A percentile compares a stretch with the other conserved stretches of the same genome.
phyloP scores from a whole-genome alignment of 2,113 vertebrate genomes.

The Platichthys flesus region DNA sequence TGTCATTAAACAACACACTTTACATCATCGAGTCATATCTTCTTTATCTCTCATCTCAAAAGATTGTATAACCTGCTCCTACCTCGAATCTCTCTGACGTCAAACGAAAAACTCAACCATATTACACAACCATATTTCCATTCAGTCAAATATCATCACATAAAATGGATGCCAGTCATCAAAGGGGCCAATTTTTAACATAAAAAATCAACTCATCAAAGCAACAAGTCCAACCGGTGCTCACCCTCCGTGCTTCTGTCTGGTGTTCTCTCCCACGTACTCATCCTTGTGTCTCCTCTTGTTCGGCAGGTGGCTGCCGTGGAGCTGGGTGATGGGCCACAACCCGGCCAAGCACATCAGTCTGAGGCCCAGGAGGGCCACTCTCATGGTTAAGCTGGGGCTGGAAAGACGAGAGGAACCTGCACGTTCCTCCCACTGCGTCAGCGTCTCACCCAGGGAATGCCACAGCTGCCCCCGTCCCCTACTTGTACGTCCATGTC shows the following conservation, averaged over 20 bases:
- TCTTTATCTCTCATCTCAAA: slow-evolving; percentile 14
- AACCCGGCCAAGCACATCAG: slow-evolving; percentile 79
- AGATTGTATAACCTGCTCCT: slow-evolving; percentile 22
- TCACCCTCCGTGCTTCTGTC: slow-evolving; percentile 79
- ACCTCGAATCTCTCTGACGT: slow-evolving; percentile 11
- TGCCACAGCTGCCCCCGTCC: slow-evolving; percentile 53
- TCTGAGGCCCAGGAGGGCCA: slow-evolving; percentile 72
- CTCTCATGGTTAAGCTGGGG: slow-evolving; percentile 72
- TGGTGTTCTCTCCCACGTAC: slow-evolving; percentile 66
- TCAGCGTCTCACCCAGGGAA: slow-evolving; percentile 57
- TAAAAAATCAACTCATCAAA: neutral
- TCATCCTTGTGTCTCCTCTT: slow-evolving; percentile 80
- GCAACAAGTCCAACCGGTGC: slow-evolving; percentile 13
- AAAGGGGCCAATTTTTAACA: neutral
- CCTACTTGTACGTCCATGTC: slow-evolving; percentile 63
- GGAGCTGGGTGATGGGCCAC: slow-evolving; percentile 76
- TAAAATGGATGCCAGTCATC: neutral
- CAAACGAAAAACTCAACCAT: slow-evolving; percentile 25
- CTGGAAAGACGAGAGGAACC: slow-evolving; percentile 61
- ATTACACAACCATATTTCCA: slow-evolving; percentile 1
- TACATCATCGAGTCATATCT: neutral
- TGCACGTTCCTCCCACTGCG: slow-evolving; percentile 51
- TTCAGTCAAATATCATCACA: neutral
- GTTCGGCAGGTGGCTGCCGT: slow-evolving; percentile 71
- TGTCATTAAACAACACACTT: neutral